Conservation (phyloP, 2,113 vertebrate species). For the Forbesichthys papilliferus region DNA sequence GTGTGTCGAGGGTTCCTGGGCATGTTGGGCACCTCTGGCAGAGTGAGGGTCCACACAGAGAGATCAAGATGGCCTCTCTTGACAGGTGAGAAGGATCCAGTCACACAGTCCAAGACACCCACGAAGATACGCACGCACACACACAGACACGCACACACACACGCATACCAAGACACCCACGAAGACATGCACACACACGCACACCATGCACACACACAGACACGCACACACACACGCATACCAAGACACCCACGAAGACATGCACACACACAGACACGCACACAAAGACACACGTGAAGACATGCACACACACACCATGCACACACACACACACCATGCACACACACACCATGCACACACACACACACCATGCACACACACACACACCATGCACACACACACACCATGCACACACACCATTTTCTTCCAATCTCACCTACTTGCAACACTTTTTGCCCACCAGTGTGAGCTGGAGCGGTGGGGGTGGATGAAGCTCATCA, state of each 20-base stretch:
- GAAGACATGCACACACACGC: too few species aligned
- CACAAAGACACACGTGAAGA: too few species aligned
- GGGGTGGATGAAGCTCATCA: conserved; percentile 45
- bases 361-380: too few species aligned
- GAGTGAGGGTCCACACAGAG: conserved; percentile 52
- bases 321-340: too few species aligned
- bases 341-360: too few species aligned
- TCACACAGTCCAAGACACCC: conserved; percentile 27
- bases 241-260: too few species aligned
- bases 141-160: too few species aligned
- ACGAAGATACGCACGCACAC: not conserved
- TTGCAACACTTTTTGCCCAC: conserved; percentile 68
- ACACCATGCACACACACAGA: too few species aligned
- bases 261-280: conserved; percentile 2
- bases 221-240: too few species aligned
- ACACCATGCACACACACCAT: conserved; percentile 31
- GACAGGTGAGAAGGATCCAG: conserved; percentile 83
- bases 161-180: too few species aligned
- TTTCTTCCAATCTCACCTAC: conserved; percentile 52
- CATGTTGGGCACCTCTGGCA: conserved; percentile 45
- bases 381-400: conserved; percentile 21
- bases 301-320: conserved; percentile 31
- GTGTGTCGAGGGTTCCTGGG: conserved; percentile 64
- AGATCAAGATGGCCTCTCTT: conserved; percentile 74
- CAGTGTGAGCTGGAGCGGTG: conserved; percentile 62